A percentile compares a stretch with the other conserved stretches of the same genome.
Evolutionary conservation across 2,113 vertebrate species (phyloP).

Genomic region (Mastomys natalensis): DNA sequence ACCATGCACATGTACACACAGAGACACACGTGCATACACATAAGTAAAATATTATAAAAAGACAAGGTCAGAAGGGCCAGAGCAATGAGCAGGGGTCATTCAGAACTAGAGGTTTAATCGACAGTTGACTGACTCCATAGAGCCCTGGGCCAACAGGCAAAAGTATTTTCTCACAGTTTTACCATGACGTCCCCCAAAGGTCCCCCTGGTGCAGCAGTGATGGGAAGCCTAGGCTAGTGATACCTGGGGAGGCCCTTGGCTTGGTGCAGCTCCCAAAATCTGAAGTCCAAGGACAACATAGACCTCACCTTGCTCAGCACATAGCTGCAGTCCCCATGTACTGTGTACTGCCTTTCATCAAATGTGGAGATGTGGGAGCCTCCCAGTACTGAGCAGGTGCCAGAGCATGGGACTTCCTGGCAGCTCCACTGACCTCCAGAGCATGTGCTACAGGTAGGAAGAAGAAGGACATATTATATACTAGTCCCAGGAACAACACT

Average conservation of each 20-base stretch:
- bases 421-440: conserved; percentile 88
- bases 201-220: not conserved
- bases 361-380: conserved; percentile 89
- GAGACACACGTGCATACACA: not conserved
- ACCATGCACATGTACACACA: not conserved
- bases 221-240: rapidly evolving
- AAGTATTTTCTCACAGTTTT: not conserved
- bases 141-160: rapidly evolving
- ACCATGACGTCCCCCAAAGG: rapidly evolving
- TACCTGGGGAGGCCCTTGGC: no score
- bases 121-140: not conserved
- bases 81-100: not conserved
- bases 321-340: conserved; percentile 90
- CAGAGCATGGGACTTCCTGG: conserved; percentile 79
- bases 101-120: not conserved
- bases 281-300: not conserved
- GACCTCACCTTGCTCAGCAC: conserved; percentile 87
- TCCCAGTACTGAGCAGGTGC: conserved; percentile 87
- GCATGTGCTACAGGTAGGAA: conserved; percentile 82
- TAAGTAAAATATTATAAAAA: not conserved
- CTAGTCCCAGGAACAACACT: rapidly evolving
- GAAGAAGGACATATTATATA: rapidly evolving
- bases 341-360: conserved; percentile 86
- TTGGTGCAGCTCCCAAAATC: no score
- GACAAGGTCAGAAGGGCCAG: not conserved